These are phyloP conservation scores for Sphinx pinastri DNA, from an alignment of 2,888 invertebrate genomes.

Conservation along the genomic window DNA sequence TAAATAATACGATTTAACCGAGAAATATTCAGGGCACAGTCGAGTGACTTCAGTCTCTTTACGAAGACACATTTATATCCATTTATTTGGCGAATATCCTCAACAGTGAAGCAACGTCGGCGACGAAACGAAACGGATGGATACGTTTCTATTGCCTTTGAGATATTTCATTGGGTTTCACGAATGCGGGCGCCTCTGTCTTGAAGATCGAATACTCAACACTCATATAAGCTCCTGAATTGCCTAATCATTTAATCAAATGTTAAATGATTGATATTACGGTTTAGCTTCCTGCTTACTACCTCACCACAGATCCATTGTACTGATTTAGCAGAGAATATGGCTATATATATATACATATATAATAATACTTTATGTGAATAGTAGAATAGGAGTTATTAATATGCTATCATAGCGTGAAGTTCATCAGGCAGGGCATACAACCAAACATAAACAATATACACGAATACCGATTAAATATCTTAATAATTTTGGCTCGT, in stretches of 20 bases:
- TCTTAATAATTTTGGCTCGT: too few species aligned
- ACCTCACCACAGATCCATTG: too few species aligned
- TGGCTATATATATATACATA: too few species aligned
- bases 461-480: too few species aligned
- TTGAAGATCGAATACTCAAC: constrained; percentile 44
- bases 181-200: constrained; percentile 57
- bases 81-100: constrained; percentile 59
- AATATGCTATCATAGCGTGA: too few species aligned
- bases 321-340: too few species aligned
- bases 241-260: constrained; percentile 29
- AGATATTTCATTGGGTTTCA: constrained; percentile 66
- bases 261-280: constrained; percentile 26
- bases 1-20: constrained; percentile 25
- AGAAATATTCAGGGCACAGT: constrained; percentile 45
- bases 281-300: too few species aligned
- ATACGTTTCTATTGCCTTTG: constrained; percentile 61
- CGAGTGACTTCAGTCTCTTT: constrained; percentile 46
- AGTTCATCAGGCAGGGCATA: too few species aligned
- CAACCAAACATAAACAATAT: too few species aligned
- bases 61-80: constrained; percentile 60
- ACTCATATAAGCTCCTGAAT: constrained; percentile 8
- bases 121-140: constrained; percentile 54
- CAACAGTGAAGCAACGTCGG: constrained; percentile 48
- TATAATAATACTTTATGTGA: too few species aligned
- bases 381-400: too few species aligned